Percentiles rank a stretch among this genome's conserved stretches.
phyloP scores from a whole-genome alignment of 2,797 vertebrate genomes.

The Acropternis orthonyx region DNA sequence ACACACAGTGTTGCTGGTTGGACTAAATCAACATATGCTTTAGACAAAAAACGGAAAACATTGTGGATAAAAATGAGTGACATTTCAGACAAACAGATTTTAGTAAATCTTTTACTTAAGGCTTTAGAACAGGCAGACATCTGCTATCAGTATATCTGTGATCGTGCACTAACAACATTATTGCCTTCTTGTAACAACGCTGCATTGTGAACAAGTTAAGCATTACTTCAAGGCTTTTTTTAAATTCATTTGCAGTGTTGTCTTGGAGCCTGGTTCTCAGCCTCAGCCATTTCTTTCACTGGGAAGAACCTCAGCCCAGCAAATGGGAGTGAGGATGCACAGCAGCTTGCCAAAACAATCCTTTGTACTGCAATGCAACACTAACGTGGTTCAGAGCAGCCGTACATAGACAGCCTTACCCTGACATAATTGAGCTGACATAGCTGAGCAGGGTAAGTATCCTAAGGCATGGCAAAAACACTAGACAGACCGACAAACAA shows the following conservation, averaged over 20 bases:
- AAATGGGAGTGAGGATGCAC: not conserved
- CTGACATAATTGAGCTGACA: constrained; percentile 67
- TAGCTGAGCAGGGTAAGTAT: constrained; percentile 31
- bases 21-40: not conserved
- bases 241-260: not conserved
- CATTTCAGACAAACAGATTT: constrained; percentile 10
- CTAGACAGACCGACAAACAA: constrained; percentile 33
- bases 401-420: not conserved
- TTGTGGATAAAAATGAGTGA: constrained; percentile 1
- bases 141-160: not conserved
- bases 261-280: not conserved
- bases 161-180: not conserved
- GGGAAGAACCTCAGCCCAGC: not conserved
- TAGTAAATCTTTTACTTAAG: not conserved
- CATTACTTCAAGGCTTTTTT: not conserved
- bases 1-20: not conserved
- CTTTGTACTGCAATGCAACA: not conserved
- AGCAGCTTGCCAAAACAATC: not conserved
- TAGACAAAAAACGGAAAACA: not conserved
- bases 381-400: not conserved
- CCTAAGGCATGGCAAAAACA: constrained; percentile 24
- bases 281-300: not conserved
- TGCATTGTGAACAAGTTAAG: not conserved
- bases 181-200: not conserved
- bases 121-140: not conserved